Evolutionary conservation across 2,888 invertebrate genomes (phyloP), one percentile per base, ranked within the genome.

Genomic region (Pimpla rufipes): DNA sequence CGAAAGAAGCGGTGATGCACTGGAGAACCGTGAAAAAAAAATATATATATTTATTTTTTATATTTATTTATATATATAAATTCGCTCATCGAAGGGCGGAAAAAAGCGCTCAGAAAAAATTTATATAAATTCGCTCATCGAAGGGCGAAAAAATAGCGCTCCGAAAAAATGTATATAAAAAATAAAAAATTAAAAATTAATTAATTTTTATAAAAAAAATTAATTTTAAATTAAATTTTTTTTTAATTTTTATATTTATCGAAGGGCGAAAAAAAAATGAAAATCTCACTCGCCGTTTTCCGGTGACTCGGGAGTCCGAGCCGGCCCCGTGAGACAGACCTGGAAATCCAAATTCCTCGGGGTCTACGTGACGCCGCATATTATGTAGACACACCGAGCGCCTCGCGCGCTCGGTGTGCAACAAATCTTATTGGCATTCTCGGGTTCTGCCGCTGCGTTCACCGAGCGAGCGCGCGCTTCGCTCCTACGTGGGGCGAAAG

Each of bases 341-440:
- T 66, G 66, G 40, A 62, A 47, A 73, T 73, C 62, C 62, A 62
- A 62, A 40, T 62, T 62, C 35, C 59, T 62, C 8, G 18, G 16
- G 7, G 0, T 6, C 29, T 62, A 74, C 74, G 74, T 74, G 74
- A 47, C 29, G 18, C n/a, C 18, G 74, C 74, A 74, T 62, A 62
- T 62, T 47, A 74, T 50, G 45, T 5, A n/a, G n/a, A n/a, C n/a
- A n/a, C 35, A 13, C 47, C 50, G 29, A 29, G 29, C 29, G 29
- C 2, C 29, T 5, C 3, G 29, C 29, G 29, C 29, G 29, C 5
- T 29, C 62, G 21, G 45, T 45, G 50, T 37, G 74, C 45, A 62
- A 62, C 62, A 47, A 74, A 74, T 74, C 62, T 50, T 62, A 62
- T 62, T 47, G 47, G 62, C 47, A 62, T 62, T 74, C 62, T 62